Evolutionary conservation across 2,888 invertebrate species (phyloP).

Genomic region (Oxytorus armatus): DNA sequence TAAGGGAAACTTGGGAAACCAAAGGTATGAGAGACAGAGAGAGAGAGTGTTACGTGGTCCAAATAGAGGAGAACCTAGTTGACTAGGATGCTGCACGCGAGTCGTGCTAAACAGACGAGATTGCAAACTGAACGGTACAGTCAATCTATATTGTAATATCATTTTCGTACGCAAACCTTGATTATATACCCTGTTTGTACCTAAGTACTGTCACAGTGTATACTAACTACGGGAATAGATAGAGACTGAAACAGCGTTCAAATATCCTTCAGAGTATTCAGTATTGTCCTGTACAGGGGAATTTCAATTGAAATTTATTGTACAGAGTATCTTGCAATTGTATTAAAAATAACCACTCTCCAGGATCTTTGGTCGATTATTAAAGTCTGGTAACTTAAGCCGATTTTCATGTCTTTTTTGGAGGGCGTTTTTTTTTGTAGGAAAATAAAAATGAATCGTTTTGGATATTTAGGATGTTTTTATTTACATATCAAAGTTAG

Average conservation of each 20-base stretch:
- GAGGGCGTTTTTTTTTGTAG: too few relatives aligned
- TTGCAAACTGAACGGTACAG: slow-evolving; percentile 45
- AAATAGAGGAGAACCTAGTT: slow-evolving; percentile 25
- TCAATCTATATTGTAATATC: slow-evolving; percentile 45
- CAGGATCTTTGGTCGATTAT: too few relatives aligned
- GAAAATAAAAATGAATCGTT: too few relatives aligned
- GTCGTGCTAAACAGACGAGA: slow-evolving; percentile 46
- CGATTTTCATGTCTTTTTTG: too few relatives aligned
- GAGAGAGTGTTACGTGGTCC: too few relatives aligned
- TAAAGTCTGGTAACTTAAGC: too few relatives aligned
- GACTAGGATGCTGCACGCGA: slow-evolving; percentile 15
- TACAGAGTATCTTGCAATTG: background rate
- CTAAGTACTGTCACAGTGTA: background rate
- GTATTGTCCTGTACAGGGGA: too few relatives aligned
- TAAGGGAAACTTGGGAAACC: slow-evolving; percentile 54
- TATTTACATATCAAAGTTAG: too few relatives aligned
- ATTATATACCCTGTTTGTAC: slow-evolving; percentile 15
- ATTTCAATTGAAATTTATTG: background rate
- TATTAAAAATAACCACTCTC: too few relatives aligned
- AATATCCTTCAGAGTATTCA: background rate
- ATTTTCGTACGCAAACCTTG: slow-evolving; percentile 38
- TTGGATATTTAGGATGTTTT: too few relatives aligned
- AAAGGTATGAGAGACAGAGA: slow-evolving; percentile 34
- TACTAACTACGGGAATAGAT: background rate
- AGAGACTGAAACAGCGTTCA: background rate